phyloP scores from a whole-genome alignment of 2,888 invertebrate species.

The Zonitis immaculata region DNA sequence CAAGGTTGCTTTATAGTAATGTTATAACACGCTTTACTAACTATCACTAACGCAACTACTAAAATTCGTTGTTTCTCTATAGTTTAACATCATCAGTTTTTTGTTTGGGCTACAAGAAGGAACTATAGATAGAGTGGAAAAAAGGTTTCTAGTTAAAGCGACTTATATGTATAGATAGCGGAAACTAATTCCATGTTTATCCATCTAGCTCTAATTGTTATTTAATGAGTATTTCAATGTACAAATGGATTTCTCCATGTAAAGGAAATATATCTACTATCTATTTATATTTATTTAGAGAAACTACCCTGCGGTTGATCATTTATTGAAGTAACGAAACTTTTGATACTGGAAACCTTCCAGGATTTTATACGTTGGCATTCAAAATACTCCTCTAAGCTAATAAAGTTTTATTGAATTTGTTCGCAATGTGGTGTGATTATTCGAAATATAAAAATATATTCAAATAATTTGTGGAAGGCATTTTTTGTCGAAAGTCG shows the following conservation, averaged over 20 bases:
- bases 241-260: neutral
- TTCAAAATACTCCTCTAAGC: too few species aligned
- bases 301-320: neutral
- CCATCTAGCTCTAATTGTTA: conserved; percentile 9
- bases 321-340: neutral
- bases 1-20: neutral
- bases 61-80: too few species aligned
- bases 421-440: too few species aligned
- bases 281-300: neutral
- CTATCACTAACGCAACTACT: too few species aligned
- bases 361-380: too few species aligned
- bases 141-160: neutral
- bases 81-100: neutral
- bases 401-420: too few species aligned
- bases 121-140: neutral
- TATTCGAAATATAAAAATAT: too few species aligned
- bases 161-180: too few species aligned
- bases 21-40: neutral
- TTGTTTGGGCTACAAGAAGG: too few species aligned
- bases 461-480: too few species aligned
- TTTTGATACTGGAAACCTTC: too few species aligned
- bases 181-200: conserved; percentile 11
- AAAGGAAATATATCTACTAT: neutral
- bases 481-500: too few species aligned
- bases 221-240: conserved; percentile 8